A percentile compares a stretch with the other conserved stretches of the same genome.
Conservation (phyloP, 1,140 invertebrate species). For the Eueides isabella region DNA sequence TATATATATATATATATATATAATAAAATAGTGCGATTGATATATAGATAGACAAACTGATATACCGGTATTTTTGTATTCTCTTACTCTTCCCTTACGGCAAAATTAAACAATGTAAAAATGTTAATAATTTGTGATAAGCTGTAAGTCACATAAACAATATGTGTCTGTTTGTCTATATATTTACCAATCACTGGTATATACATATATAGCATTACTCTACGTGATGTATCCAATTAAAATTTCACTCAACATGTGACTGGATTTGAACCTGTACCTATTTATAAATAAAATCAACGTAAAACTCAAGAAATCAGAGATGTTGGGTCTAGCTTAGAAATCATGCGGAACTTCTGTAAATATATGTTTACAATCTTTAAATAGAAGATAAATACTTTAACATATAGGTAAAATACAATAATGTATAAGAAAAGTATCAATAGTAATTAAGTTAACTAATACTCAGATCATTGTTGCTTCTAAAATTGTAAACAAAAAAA, state of each 20-base stretch:
- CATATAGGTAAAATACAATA: no score
- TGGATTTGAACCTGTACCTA: slow-evolving; percentile 4
- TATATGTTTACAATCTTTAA: background rate
- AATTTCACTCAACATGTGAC: background rate
- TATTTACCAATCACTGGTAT: no score
- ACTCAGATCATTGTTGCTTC: background rate
- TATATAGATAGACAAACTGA: no score
- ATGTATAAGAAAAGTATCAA: background rate
- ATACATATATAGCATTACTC: slow-evolving; percentile 1
- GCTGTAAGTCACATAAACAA: no score
- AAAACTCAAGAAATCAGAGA: background rate
- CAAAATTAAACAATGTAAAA: no score
- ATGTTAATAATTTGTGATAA: no score
- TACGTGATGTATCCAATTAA: background rate
- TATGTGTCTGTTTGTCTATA: no score
- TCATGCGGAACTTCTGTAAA: background rate
- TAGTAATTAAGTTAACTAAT: background rate
- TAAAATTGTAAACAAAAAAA: background rate
- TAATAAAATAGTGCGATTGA: no score
- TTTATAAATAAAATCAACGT: background rate
- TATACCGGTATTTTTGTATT: no score
- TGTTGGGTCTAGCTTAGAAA: background rate
- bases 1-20: no score
- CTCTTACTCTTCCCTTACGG: no score
- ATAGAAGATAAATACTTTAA: no score